Conservation (phyloP, 2,888 invertebrate species). For the Brenthis daphne region DNA sequence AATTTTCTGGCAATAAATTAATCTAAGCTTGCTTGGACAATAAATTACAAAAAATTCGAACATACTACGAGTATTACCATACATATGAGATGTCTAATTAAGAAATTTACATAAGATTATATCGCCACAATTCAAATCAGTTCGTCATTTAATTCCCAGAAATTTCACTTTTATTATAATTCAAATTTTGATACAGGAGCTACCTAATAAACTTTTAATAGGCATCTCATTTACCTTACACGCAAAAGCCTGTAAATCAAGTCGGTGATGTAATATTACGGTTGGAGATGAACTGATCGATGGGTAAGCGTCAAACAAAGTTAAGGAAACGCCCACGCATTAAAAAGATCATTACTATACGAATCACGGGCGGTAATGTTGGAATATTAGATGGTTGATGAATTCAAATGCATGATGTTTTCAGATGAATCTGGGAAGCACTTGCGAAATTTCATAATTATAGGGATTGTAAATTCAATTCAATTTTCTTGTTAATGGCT, state of each 20-base stretch:
- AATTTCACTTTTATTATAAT: slow-evolving; percentile 6
- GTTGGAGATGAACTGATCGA: slow-evolving; percentile 47
- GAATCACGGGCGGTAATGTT: slow-evolving; percentile 38
- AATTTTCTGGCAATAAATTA: no score
- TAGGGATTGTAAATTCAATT: not conserved
- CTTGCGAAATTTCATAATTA: slow-evolving; percentile 3
- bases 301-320: slow-evolving; percentile 40
- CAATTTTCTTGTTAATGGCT: no score
- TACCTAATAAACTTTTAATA: slow-evolving; percentile 22
- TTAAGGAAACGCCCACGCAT: slow-evolving; percentile 50
- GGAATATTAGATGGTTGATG: slow-evolving; percentile 31
- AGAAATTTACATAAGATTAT: slow-evolving; percentile 1
- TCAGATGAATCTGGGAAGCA: slow-evolving; percentile 17
- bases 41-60: not conserved
- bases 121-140: not conserved
- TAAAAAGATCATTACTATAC: slow-evolving; percentile 43
- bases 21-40: not conserved
- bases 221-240: slow-evolving; percentile 14
- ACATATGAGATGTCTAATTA: not conserved
- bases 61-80: not conserved
- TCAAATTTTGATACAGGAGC: slow-evolving; percentile 2
- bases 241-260: slow-evolving; percentile 30
- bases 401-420: slow-evolving; percentile 29
- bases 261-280: slow-evolving; percentile 44
- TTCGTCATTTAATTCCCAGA: not conserved